These are phyloP conservation scores for Theristicus caerulescens DNA, from an alignment of 2,113 vertebrate genomes.

Conservation along the genomic window DNA sequence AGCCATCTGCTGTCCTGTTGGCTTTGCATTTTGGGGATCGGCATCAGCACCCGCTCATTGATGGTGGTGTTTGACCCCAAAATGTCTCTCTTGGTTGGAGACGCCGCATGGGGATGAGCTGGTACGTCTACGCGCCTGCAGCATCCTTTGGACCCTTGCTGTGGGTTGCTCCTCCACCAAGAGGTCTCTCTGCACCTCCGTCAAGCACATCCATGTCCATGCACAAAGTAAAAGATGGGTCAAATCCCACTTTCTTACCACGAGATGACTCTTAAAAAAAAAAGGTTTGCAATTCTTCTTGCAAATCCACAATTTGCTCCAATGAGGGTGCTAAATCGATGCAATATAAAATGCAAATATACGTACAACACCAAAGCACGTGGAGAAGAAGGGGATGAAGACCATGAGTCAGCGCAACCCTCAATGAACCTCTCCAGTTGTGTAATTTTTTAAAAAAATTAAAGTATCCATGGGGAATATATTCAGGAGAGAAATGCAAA, in stretches of 20 bases:
- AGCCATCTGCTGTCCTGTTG: background rate
- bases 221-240: background rate
- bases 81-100: background rate
- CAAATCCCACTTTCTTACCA: background rate
- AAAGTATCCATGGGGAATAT: background rate
- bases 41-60: background rate
- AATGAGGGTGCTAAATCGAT: accelerated
- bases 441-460: background rate
- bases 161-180: background rate
- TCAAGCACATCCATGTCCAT: background rate
- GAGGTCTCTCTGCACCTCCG: background rate
- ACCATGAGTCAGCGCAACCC: accelerated
- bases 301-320: background rate
- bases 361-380: accelerated
- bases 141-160: background rate
- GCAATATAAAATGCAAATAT: background rate
- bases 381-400: background rate
- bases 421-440: background rate
- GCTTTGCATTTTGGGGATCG: background rate
- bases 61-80: background rate
- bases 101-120: background rate
- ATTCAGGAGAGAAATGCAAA: background rate
- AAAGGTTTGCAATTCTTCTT: background rate
- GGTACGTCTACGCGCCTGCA: accelerated
- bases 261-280: background rate